Evolutionary conservation across 2,888 invertebrate species (phyloP).

Genomic region (Phania funesta): DNA sequence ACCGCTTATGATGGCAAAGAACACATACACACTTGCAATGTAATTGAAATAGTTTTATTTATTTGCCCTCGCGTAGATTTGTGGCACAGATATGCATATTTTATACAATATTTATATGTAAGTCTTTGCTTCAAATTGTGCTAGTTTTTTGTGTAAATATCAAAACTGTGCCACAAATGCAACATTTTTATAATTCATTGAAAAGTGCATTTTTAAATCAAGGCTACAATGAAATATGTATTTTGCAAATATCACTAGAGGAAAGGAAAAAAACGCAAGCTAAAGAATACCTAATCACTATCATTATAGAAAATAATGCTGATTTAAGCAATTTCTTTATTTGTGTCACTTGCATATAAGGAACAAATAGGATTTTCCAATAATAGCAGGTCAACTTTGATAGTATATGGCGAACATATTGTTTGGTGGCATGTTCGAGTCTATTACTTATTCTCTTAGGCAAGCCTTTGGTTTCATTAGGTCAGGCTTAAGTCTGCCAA

Average conservation of each 20-base stretch:
- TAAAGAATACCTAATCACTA: not conserved
- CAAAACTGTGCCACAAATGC: slow-evolving; percentile 2
- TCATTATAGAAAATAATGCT: slow-evolving; percentile 19
- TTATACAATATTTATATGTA: slow-evolving; percentile 2
- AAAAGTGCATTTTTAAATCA: slow-evolving; percentile 21
- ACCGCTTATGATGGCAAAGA: slow-evolving; percentile 8
- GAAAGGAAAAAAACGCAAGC: not conserved
- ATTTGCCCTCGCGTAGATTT: not conserved
- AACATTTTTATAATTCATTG: slow-evolving; percentile 21
- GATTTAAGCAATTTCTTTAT: slow-evolving; percentile 13
- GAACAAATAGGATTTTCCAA: not conserved
- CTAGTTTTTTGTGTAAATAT: slow-evolving; percentile 12
- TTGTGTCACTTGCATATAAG: not conserved
- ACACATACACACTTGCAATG: not conserved
- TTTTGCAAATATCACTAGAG: not conserved
- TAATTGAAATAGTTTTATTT: slow-evolving; percentile 13
- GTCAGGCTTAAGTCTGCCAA: too few species aligned
- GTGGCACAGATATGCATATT: not conserved
- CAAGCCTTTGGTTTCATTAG: too few species aligned
- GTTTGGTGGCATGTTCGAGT: too few species aligned
- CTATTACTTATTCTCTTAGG: too few species aligned
- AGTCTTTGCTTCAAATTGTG: not conserved
- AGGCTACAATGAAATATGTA: slow-evolving; percentile 41
- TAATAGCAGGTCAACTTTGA: too few species aligned
- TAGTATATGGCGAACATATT: too few species aligned